Evolutionary conservation across 2,888 invertebrate genomes (phyloP).

Genomic region (Xanthostigma xanthostigma): DNA sequence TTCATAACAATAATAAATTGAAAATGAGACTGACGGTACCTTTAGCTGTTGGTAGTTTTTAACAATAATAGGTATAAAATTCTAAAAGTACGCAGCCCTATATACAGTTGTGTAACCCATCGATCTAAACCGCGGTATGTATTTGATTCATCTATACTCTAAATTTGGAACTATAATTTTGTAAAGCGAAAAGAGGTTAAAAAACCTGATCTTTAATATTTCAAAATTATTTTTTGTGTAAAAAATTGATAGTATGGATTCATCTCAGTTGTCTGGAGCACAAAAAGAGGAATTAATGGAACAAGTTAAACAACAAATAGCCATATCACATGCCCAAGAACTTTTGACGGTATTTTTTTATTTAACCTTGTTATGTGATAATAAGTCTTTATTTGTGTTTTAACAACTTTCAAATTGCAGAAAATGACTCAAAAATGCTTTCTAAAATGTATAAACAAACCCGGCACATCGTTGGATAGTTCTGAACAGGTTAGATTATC

Average conservation of each 20-base stretch:
- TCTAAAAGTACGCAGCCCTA: too few relatives aligned
- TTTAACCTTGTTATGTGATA: conserved; percentile 10
- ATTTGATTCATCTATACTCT: too few relatives aligned
- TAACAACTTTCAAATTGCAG: conserved; percentile 31
- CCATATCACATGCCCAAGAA: conserved; percentile 87
- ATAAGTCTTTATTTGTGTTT: conserved; percentile 3
- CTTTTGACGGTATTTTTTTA: conserved; percentile 52
- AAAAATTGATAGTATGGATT: conserved; percentile 36
- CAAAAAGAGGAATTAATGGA: conserved; percentile 85
- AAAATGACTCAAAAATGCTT: conserved; percentile 98
- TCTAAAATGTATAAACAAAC: conserved; percentile 82
- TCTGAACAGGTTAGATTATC: conserved; percentile 54
- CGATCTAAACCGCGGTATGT: too few relatives aligned
- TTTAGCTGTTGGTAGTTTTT: too few relatives aligned
- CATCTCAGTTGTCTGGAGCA: conserved; percentile 41
- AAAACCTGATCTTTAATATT: too few relatives aligned
- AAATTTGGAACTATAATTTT: too few relatives aligned
- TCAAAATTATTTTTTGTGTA: neutral
- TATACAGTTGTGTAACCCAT: too few relatives aligned
- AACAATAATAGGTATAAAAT: too few relatives aligned
- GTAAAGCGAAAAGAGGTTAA: too few relatives aligned
- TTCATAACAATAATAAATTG: too few relatives aligned
- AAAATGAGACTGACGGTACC: too few relatives aligned
- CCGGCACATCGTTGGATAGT: conserved; percentile 75
- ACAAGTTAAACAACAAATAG: conserved; percentile 89